Evolutionary conservation across 2,888 invertebrate species (phyloP), one percentile per base, ranked within the genome.

Genomic region (Aromia moschata): DNA sequence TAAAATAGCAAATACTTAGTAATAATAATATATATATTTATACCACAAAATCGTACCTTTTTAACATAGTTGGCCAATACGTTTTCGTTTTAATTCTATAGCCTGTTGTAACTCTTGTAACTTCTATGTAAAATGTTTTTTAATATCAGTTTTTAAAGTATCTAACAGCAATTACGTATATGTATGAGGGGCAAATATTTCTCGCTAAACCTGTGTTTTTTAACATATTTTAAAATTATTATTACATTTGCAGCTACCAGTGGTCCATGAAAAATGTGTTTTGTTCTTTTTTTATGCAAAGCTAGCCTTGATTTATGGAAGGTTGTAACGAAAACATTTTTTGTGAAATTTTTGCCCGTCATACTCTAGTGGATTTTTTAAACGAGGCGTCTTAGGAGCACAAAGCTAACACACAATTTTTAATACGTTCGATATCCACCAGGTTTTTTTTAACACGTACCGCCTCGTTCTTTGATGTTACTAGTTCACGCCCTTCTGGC

Each of bases 401-500:
- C 62, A 62, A 62, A 43, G 40, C 17, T 44, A 30, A 59, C 57
- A 60, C 62, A 62, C 20, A 25, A 56, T 46, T 49, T 31, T 49
- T 7, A 47, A 46, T 56, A 40, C 49, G 10, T 49, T 57, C 43
- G 31, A 31, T 33, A 46, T 31, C 31, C 20, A 20, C 37, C 4
- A n/a, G 14, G 10, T 56, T 25, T 51, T 30, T 41, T 44, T 25
- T 40, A 37, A 44, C 40, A 4, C 16, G 10, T 45, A 40, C 7
- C 7, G 46, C 33, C 44, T 59, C 31, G 33, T 54, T 51, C 56
- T 43, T 51, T 44, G 43, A 62, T 63, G 62, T 65, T 65, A 60
- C 62, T 63, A 58, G 65, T 60, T 55, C 65, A 62, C 62, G 56
- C 56, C 49, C 51, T 52, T 51, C 18, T 36, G 44, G 49, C 25